Evolutionary conservation across 2,888 invertebrate species (phyloP), one percentile per base, ranked within the genome.

Genomic region (Phyto melanocephala): DNA sequence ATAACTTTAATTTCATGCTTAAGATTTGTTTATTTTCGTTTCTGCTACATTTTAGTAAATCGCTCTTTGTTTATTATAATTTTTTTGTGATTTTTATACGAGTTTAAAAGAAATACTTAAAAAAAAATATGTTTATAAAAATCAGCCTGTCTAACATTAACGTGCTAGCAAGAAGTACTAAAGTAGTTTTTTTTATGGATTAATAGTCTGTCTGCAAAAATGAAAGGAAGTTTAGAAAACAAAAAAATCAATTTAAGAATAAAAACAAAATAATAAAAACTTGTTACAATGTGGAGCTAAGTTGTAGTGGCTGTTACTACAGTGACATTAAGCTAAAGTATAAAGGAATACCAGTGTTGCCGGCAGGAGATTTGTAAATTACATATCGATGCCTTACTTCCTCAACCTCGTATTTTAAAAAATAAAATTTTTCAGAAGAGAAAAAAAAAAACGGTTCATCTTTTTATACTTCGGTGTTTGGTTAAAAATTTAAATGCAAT

Each of bases 141-240:
- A 37, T 37, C 20, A 47, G 10, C 22, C 37, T 42, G 47, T 5
- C 24, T 56, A 13, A 20, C 76, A 67, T 74, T 78, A 78, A 74
- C 58, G 58, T 78, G 78, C 63, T 78, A 81, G 71, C 81, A 76
- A 77, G 60, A 67, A 80, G 63, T 76, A 54, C 35, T 70, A 78
- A 78, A 78, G 50, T 65, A 33, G 20, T 45, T 28, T 60, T 33
- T 62, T 74, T 20, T 24, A 6, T 8, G 0, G 40, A 17, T 28
- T 28, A 52, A 0, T 11, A 37, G 28, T 13, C 22, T 65, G 37
- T 20, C 15, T 37, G 35, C 28, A 47, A 80, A 81, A 76, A 81
- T 76, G 81, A 81, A 81, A 81, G 81, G 76, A 81, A 76, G 81
- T 81, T 54, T 20, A 56, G 28, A 56, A 56, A 56, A 37, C 47